A percentile compares a stretch with the other conserved stretches of the same genome.
These are phyloP conservation scores for Amblyjoppa proteus DNA, from an alignment of 2,888 invertebrate genomes.

Conservation along the genomic window DNA sequence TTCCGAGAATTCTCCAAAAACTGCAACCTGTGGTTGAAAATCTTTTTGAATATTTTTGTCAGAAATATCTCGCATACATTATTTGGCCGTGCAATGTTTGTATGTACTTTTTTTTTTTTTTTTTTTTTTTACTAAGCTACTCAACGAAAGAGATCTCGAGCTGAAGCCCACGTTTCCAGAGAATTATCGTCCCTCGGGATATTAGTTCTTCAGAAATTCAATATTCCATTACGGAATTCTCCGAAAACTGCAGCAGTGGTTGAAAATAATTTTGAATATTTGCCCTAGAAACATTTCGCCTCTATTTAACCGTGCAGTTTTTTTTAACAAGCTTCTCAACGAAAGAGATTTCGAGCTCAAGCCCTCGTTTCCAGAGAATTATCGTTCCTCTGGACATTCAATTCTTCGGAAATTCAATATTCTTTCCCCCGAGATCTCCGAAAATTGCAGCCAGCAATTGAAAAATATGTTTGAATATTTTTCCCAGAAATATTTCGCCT, in stretches of 20 bases:
- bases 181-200: no score
- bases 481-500: not conserved
- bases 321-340: not conserved
- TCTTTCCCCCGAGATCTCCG: not conserved
- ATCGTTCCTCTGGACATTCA: not conserved
- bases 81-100: not conserved
- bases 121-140: not conserved
- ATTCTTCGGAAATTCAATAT: not conserved
- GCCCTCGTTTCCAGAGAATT: no score
- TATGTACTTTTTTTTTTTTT: not conserved
- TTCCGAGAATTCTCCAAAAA: not conserved
- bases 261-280: not conserved
- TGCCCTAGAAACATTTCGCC: not conserved
- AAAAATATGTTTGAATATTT: not conserved
- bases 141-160: not conserved
- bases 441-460: not conserved
- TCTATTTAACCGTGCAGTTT: not conserved
- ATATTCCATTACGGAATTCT: no score
- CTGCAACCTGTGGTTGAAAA: not conserved
- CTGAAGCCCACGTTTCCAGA: not conserved
- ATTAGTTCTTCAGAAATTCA: no score
- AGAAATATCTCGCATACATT: not conserved
- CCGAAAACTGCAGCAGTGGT: not conserved
- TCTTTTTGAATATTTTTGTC: not conserved
- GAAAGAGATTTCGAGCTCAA: constrained; percentile 3